Percentiles rank a stretch among this genome's conserved stretches.
Conservation (phyloP, 2,888 invertebrate species). For the Eristalinus sepulchralis region DNA sequence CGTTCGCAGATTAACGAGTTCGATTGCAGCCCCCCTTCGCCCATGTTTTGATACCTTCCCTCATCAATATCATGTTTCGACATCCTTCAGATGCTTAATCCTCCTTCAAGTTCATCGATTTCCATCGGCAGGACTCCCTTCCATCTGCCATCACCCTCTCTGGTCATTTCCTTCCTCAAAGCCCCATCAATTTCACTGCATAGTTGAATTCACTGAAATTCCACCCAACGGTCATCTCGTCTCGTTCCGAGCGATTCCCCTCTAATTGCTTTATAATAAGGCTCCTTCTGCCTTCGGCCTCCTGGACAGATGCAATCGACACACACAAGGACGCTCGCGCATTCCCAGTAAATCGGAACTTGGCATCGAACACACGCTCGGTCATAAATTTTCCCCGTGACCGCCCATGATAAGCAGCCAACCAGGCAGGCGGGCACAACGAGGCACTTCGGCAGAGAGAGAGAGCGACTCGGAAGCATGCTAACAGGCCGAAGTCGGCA, state of each 20-base stretch:
- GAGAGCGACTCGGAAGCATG: background rate
- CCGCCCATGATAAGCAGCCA: slow-evolving; percentile 9
- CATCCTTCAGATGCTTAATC: background rate
- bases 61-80: background rate
- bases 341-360: background rate
- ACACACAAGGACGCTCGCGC: background rate
- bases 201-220: background rate
- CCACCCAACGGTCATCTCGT: background rate
- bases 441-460: background rate
- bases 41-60: background rate
- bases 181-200: background rate
- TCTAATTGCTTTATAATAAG: background rate
- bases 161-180: background rate
- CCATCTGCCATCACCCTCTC: background rate
- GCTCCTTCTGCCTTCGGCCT: background rate
- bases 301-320: slow-evolving; percentile 13
- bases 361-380: slow-evolving; percentile 2
- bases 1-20: too few relatives aligned
- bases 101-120: background rate
- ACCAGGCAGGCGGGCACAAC: background rate
- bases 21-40: too few relatives aligned
- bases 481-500: slow-evolving; percentile 13
- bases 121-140: too few relatives aligned
- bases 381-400: slow-evolving; percentile 10
- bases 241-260: background rate